Base-by-base conservation (phyloP, 2,797 vertebrate species). In the Melanotaenia boesemani region DNA sequence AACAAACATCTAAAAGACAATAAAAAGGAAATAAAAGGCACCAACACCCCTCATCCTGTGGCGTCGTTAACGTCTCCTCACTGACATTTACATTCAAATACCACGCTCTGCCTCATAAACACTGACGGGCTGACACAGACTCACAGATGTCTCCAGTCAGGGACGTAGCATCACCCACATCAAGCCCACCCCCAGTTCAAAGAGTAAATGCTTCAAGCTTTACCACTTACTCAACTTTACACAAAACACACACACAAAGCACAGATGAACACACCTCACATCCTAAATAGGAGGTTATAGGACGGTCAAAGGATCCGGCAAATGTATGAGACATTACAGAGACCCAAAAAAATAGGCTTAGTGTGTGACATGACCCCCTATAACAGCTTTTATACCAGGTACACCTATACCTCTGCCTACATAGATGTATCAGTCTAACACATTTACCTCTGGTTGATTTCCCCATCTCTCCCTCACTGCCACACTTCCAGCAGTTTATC, bases 1-100 rank as follows among this genome's bases (percentile, higher is more conserved):
- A 80, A 77, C 44, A 79, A 80, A 78, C 72, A 80, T 87, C 74
- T 77, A 18, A 84, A 81, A 77, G 74, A 78, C 81, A 83, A 81
- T 16, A 39, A 41, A 41, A 73, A 67, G 73, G 41, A 76, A 77
- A 73, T 80, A 26, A 82, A 76, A 62, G 75, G 70, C 76, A 55
- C 76, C 78, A 67, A 81, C 63, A 71, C 32, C 1, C 1, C 70
- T 80, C 36, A 46, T 69, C 67, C 39, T 63, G 0, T 32, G 52
- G 63, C 12, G 73, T 61, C 12, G 8, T 82, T 83, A 81, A 83
- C 63, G n/a, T 85, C 71, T 76, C 72, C 73, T 69, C 63, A 44
- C 4, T 10, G n/a, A 70, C 75, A 82, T 88, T 90, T 84, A 80
- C 86, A 89, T 89, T 70, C 62, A 70, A 88, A 89, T 82, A 60